Conservation (phyloP, 2,113 vertebrate species). For the Lagopus muta region DNA sequence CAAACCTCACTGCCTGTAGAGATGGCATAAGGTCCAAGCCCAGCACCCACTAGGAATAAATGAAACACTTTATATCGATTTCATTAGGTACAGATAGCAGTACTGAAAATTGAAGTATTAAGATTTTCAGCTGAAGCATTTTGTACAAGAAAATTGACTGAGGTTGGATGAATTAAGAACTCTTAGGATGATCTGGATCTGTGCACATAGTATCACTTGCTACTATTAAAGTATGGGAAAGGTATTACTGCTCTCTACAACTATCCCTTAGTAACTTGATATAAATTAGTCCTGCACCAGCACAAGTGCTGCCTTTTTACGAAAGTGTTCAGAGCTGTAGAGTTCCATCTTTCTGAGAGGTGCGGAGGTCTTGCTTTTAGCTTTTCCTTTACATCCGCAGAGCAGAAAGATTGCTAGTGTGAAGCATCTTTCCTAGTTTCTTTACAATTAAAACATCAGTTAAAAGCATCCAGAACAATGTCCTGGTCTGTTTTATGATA, state of each 20-base stretch:
- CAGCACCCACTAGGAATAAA: too few relatives aligned
- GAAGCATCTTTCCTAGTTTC: not conserved
- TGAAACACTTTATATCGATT: not conserved
- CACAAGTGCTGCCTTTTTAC: not conserved
- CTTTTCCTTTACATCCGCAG: not conserved
- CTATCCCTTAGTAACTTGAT: not conserved
- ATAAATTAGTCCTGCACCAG: too few relatives aligned
- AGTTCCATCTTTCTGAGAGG: not conserved
- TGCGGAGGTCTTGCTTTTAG: not conserved
- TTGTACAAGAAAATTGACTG: not conserved
- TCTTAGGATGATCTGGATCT: not conserved
- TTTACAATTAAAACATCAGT: not conserved
- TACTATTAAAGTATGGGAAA: not conserved
- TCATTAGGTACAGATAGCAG: not conserved
- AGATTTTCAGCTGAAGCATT: not conserved
- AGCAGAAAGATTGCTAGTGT: not conserved
- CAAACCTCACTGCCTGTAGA: not conserved
- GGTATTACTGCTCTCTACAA: not conserved
- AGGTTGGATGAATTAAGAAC: not conserved
- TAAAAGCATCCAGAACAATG: not conserved
- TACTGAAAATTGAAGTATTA: not conserved
- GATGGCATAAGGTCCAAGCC: not conserved
- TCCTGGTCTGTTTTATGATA: not conserved
- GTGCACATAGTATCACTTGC: not conserved
- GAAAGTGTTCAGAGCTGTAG: not conserved